Percentiles rank a stretch among this genome's conserved stretches.
Evolutionary conservation across 1,140 invertebrate genomes (phyloP).

Genomic region (Cydia pomonella): DNA sequence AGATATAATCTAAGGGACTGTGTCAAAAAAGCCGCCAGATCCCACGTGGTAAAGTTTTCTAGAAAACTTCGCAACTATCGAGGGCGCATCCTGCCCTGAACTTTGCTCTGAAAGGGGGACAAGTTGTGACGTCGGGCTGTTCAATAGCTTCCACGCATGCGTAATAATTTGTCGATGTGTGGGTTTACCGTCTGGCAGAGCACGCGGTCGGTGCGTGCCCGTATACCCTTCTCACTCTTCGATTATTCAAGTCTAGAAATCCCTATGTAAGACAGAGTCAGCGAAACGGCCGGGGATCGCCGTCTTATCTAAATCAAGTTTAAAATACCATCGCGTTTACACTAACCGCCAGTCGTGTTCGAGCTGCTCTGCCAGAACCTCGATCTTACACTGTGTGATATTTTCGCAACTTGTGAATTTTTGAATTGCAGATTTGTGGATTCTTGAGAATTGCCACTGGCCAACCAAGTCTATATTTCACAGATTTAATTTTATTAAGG

Average conservation of each 20-base stretch:
- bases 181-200: conserved; percentile 58
- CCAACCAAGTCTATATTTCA: conserved; percentile 34
- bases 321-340: conserved; percentile 68
- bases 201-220: conserved; percentile 69
- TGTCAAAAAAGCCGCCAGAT: background rate
- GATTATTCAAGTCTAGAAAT: conserved; percentile 52
- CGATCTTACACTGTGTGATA: conserved; percentile 46
- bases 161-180: conserved; percentile 64
- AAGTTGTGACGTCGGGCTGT: conserved; percentile 63
- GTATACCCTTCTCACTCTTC: conserved; percentile 55
- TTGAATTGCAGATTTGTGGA: conserved; percentile 62
- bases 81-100: conserved; percentile 48
- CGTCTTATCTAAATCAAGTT: conserved; percentile 62
- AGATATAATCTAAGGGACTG: background rate
- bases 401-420: conserved; percentile 55
- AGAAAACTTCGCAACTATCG: background rate
- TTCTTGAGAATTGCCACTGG: conserved; percentile 38
- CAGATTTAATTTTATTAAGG: conserved; percentile 46
- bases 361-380: conserved; percentile 51
- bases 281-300: conserved; percentile 60
- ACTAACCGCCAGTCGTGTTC: conserved; percentile 71
- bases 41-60: conserved; percentile 3
- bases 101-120: conserved; percentile 68
- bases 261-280: conserved; percentile 37
- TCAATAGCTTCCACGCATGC: conserved; percentile 69